phyloP scores from a whole-genome alignment of 1,140 invertebrate species.

The Trachelipus rathkii region DNA sequence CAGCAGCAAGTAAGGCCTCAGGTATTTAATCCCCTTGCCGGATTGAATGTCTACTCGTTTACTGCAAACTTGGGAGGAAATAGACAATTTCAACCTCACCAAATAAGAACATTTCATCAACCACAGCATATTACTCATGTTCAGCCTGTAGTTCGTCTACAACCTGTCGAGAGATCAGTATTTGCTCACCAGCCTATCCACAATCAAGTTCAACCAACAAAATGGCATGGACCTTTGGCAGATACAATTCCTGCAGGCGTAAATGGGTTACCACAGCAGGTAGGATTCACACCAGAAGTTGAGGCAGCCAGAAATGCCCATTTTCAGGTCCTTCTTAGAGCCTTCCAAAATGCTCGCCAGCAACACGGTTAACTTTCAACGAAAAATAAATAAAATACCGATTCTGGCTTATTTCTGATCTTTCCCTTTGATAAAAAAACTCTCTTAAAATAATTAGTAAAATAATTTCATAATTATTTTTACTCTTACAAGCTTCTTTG shows the following conservation, averaged over 20 bases:
- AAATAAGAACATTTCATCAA: conserved; percentile 25
- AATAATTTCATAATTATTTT: too few species aligned
- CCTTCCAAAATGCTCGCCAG: conserved; percentile 22
- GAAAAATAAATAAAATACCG: too few species aligned
- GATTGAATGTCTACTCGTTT: background rate
- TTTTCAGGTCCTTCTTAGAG: conserved; percentile 42
- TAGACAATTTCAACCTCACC: conserved; percentile 18
- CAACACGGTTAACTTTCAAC: background rate
- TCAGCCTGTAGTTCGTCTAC: background rate
- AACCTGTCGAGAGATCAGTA: conserved; percentile 14
- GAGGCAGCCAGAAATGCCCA: conserved; percentile 46
- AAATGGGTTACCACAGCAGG: conserved; percentile 19
- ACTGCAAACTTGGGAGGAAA: conserved; percentile 19
- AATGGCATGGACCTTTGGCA: conserved; percentile 28
- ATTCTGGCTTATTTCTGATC: too few species aligned
- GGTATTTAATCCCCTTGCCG: conserved; percentile 7
- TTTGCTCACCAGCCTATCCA: background rate
- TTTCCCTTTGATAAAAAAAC: too few species aligned
- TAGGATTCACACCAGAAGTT: conserved; percentile 45
- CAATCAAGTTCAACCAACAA: background rate
- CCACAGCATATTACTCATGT: background rate
- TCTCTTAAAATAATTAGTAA: too few species aligned
- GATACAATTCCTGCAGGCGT: conserved; percentile 28
- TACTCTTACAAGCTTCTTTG: too few species aligned
- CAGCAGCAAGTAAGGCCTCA: background rate